Evolutionary conservation across 2,113 vertebrate species (phyloP), one percentile per base, ranked within the genome.

Genomic region (Odocoileus virginianus): DNA sequence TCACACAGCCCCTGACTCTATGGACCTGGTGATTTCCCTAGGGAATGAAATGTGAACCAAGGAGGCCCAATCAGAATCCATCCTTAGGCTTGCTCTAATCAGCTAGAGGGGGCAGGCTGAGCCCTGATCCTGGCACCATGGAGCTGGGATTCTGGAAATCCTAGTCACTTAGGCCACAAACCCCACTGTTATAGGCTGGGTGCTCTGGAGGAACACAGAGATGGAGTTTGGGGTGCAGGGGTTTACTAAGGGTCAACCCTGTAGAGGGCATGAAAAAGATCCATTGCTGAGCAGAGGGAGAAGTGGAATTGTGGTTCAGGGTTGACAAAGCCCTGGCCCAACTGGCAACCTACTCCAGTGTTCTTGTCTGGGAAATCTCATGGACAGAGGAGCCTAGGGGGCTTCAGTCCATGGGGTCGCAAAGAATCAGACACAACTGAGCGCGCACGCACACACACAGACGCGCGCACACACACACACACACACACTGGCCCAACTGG

Each of bases 401-500:
- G 71, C 40, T 76, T 43, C 23, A 76, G 71, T 76, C 40, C 36
- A 76, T 76, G 71, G 12, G 40, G 23, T 76, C 12, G 0, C 67
- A 40, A 8, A 74, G 64, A 76, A 15, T 27, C 71, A 43, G 71
- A 43, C 71, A 43, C 36, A 43, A 76, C 12, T 76, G 23, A 76
- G 21, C 0, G 2, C 0, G 0, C 28, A 33, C 60, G 12, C 67
- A 1, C 2, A 0, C 60, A 33, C 14, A 30, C 64, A 21, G n/a
- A n/a, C 0, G 0, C 28, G 16, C 60, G 12, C 67, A 1, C 2
- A 0, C 30, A n/a, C 15, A 19, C 61, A 67, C 15, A 17, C 61
- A 64, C 61, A n/a, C 30, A 33, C 61, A 64, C 85, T 12, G 85
- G 47, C 5, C 28, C 88, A 64, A 1, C 23, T 47, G 16, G 28